Evolutionary conservation across 2,113 vertebrate genomes (phyloP).

Genomic region (Ictalurus furcatus): DNA sequence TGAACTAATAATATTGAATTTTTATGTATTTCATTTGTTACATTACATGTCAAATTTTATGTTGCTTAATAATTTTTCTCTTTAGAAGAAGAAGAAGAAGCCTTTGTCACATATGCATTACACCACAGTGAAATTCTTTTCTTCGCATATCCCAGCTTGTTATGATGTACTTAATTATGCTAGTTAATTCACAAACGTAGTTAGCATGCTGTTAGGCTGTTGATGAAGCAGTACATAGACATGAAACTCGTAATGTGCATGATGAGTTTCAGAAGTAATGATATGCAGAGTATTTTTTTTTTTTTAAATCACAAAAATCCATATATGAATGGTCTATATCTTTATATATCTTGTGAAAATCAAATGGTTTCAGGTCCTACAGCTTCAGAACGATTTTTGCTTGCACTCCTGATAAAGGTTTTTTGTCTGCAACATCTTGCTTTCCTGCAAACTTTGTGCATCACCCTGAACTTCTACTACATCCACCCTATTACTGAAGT

Average conservation of each 20-base stretch:
- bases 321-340: not conserved
- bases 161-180: not conserved
- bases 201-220: not conserved
- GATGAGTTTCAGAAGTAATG: not conserved
- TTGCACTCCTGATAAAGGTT: not conserved
- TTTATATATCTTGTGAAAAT: not conserved
- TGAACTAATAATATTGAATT: not conserved
- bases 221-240: not conserved
- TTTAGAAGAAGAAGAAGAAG: too few relatives aligned
- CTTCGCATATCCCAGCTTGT: too few relatives aligned
- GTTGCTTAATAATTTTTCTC: not conserved
- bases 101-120: too few relatives aligned
- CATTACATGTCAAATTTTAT: not conserved
- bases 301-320: not conserved
- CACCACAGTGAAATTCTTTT: too few relatives aligned
- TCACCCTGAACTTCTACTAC: not conserved
- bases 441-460: not conserved
- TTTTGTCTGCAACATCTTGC: not conserved
- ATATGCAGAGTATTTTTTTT: not conserved
- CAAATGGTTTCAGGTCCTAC: not conserved
- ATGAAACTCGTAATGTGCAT: too few relatives aligned
- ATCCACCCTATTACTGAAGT: not conserved
- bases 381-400: not conserved
- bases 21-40: not conserved
- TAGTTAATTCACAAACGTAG: not conserved